Evolutionary conservation across 2,113 vertebrate species (phyloP).

Genomic region (Eptesicus fuscus): DNA sequence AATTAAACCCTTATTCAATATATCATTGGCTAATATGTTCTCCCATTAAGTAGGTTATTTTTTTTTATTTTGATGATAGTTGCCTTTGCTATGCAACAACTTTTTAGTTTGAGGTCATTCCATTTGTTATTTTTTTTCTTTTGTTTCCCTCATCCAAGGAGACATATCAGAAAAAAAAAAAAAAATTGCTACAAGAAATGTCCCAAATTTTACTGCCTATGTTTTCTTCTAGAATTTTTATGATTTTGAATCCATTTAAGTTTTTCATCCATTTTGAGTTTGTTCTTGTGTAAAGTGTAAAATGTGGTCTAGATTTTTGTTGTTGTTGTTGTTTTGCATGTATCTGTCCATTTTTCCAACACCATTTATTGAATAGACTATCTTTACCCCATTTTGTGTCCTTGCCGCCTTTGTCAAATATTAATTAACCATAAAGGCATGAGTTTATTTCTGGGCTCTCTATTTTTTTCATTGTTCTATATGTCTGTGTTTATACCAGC

Average conservation of each 20-base stretch:
- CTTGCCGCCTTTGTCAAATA: too few relatives aligned
- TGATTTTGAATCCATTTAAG: not conserved
- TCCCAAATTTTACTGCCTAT: not conserved
- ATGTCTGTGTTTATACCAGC: too few relatives aligned
- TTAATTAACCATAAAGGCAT: too few relatives aligned
- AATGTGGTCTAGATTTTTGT: not conserved
- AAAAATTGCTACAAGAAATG: not conserved
- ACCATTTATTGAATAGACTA: not conserved
- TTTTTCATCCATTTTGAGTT: not conserved
- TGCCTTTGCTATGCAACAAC: not conserved
- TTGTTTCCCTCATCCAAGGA: not conserved
- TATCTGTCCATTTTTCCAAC: not conserved
- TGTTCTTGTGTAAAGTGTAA: not conserved
- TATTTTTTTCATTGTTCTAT: too few relatives aligned
- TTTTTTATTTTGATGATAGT: not conserved
- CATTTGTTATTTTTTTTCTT: not conserved
- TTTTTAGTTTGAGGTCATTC: not conserved
- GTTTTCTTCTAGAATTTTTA: not conserved
- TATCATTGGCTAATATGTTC: not conserved
- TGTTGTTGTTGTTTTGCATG: not conserved
- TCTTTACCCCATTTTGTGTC: too few relatives aligned
- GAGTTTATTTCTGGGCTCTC: too few relatives aligned
- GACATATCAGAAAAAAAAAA: not conserved
- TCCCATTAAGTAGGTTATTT: not conserved
- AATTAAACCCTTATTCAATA: not conserved